Evolutionary conservation across 2,888 invertebrate genomes (phyloP), one percentile per base, ranked within the genome.

Genomic region (Mimumesa dahlbomi): DNA sequence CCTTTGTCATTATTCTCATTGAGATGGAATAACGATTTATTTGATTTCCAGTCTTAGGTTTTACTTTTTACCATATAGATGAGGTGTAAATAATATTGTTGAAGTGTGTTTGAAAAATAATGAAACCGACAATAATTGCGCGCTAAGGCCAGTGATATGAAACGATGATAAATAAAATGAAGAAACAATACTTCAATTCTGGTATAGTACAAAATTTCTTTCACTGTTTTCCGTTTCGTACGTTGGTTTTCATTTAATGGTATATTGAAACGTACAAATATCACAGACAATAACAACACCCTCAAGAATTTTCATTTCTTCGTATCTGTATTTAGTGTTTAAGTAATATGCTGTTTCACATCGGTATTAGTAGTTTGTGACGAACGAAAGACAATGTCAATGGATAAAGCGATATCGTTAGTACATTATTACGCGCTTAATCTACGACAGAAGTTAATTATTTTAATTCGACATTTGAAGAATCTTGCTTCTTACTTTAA

Each of bases 51-150:
- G 1, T n/a, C 5, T 14, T 38, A 13, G 7, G 2, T 11, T 38
- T 38, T 11, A 11, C n/a, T 40, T 40, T 6, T 18, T 14, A 9
- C 9, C 7, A 29, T 22, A 25, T 46, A 72, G 70, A 19, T 42
- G 36, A 49, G 50, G 19, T 74, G 74, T 74, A 74, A 62, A 75
- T 75, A 75, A 25, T 7, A 65, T 75, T 50, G 64, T 75, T 65
- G 25, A 75, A 69, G 70, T 58, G 70, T 69, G 50, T 71, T 64
- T 56, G 71, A 62, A 75, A 25, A 74, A n/a, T n/a, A n/a, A n/a
- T n/a, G n/a, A 63, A n/a, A 57, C 22, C 25, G 75, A 67, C 71
- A 67, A 75, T 70, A 75, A 71, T 34, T 36, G 63, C 36, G 43
- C 36, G 65, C 49, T 22, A 19, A 53, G 49, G 18, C 16, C 46